A percentile compares a stretch with the other conserved stretches of the same genome.
These are phyloP conservation scores for Loripinus fragilis DNA, from an alignment of 2,888 invertebrate genomes.

Conservation along the genomic window DNA sequence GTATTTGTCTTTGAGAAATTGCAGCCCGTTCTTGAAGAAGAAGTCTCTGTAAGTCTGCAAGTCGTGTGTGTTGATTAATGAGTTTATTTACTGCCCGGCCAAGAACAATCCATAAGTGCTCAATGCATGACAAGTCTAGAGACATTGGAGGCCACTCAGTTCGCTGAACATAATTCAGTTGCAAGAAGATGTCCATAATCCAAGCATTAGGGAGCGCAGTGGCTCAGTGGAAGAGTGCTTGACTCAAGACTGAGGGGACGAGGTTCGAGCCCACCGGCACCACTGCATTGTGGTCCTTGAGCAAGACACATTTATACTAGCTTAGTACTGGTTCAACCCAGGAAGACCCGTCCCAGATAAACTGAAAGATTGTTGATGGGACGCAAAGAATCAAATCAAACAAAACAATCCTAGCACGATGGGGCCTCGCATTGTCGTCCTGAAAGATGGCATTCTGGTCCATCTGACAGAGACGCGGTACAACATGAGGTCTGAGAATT, in stretches of 20 bases:
- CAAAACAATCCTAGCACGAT: neutral
- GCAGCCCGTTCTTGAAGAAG: neutral
- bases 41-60: neutral
- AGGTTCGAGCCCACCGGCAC: too few relatives aligned
- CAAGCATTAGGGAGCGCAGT: neutral
- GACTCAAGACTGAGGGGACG: too few relatives aligned
- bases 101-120: conserved; percentile 10
- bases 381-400: too few relatives aligned
- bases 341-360: too few relatives aligned
- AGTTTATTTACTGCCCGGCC: neutral
- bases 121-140: conserved; percentile 9
- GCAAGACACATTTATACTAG: too few relatives aligned
- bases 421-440: conserved; percentile 15
- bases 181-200: neutral
- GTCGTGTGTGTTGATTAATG: neutral
- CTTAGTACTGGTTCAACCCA: too few relatives aligned
- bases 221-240: too few relatives aligned
- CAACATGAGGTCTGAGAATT: neutral
- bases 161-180: neutral
- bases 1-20: neutral
- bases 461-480: neutral
- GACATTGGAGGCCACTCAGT: conserved; percentile 9
- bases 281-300: too few relatives aligned
- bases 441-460: neutral
- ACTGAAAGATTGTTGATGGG: too few relatives aligned